phyloP scores from a whole-genome alignment of 2,113 vertebrate genomes.

The Cathartes aura region DNA sequence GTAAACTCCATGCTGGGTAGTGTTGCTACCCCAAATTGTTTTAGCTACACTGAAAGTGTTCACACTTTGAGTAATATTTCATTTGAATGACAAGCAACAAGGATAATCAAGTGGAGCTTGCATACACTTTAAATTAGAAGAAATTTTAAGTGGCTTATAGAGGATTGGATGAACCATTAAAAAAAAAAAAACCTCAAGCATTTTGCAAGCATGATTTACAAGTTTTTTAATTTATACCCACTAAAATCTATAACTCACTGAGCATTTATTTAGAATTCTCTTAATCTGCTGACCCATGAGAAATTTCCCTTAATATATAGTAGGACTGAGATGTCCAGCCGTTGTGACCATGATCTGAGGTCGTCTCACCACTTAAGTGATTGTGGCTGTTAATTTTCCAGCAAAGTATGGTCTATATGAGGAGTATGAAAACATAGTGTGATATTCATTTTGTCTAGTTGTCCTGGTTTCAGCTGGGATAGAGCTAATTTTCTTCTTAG shows the following conservation, averaged over 20 bases:
- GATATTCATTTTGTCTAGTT: not conserved
- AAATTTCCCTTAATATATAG: accelerated
- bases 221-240: not conserved
- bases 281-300: not conserved
- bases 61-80: not conserved
- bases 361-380: not conserved
- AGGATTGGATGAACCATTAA: not conserved
- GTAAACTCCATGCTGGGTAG: not conserved
- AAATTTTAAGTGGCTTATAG: not conserved
- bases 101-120: not conserved
- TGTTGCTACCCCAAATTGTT: not conserved
- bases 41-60: not conserved
- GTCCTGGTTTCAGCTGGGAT: too few relatives aligned
- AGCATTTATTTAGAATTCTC: not conserved
- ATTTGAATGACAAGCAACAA: not conserved
- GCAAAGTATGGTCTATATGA: not conserved
- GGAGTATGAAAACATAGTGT: not conserved
- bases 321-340: not conserved
- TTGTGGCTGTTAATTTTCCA: not conserved
- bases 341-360: not conserved
- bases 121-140: not conserved
- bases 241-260: not conserved
- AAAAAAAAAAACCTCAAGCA: not conserved
- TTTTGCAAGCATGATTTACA: not conserved
- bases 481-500: too few relatives aligned